These are phyloP conservation scores for Hecatera dysodea DNA, from an alignment of 2,888 invertebrate species.

Conservation along the genomic window DNA sequence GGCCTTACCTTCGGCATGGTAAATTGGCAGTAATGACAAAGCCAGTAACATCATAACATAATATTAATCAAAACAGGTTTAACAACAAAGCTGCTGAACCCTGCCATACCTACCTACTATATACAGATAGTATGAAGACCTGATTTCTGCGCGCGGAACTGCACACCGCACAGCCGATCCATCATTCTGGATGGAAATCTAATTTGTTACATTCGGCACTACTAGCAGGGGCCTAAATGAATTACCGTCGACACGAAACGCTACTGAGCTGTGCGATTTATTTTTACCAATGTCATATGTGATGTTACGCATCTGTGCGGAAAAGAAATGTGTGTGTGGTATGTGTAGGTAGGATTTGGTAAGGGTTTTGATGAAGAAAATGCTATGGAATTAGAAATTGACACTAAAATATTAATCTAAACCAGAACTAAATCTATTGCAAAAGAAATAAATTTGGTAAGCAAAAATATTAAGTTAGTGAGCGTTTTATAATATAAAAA, in stretches of 20 bases:
- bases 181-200: constrained; percentile 87
- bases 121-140: constrained; percentile 49
- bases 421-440: too few relatives aligned
- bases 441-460: too few relatives aligned
- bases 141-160: constrained; percentile 73
- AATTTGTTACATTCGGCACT: constrained; percentile 84
- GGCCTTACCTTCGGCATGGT: too few relatives aligned
- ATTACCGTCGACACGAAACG: constrained; percentile 79
- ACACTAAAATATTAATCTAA: not conserved
- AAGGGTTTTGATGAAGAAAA: constrained; percentile 7
- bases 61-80: not conserved
- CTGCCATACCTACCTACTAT: not conserved
- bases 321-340: not conserved
- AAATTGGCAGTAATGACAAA: too few relatives aligned
- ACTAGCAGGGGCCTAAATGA: constrained; percentile 80
- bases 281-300: constrained; percentile 69
- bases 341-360: not conserved
- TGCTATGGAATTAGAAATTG: not conserved
- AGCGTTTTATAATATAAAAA: not conserved
- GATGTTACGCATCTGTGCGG: constrained; percentile 41
- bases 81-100: constrained; percentile 15
- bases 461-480: too few relatives aligned
- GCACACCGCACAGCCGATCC: constrained; percentile 76
- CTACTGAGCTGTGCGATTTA: constrained; percentile 79
- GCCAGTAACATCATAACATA: not conserved